Conservation (phyloP, 2,113 vertebrate genomes). For the Sorex araneus region DNA sequence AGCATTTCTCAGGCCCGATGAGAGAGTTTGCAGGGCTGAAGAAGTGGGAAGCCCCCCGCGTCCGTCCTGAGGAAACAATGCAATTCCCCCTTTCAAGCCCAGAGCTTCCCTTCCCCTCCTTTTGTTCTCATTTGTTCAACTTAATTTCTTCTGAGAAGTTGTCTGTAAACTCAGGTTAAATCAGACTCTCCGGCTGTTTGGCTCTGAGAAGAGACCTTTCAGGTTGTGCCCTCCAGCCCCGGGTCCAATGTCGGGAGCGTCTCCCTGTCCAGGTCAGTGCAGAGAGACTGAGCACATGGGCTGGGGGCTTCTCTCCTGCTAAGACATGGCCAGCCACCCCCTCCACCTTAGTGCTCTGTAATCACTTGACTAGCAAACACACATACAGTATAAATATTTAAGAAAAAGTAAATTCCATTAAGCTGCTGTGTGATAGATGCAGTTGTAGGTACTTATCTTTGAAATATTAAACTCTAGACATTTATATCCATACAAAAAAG, state of each 20-base stretch:
- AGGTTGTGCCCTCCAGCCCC: background rate
- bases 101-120: slow-evolving; percentile 52
- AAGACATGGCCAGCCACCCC: slow-evolving; percentile 68
- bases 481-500: slow-evolving; percentile 92
- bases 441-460: slow-evolving; percentile 91
- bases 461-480: slow-evolving; percentile 94
- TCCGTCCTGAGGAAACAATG: slow-evolving; percentile 81
- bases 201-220: slow-evolving; percentile 41
- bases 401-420: slow-evolving; percentile 94
- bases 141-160: slow-evolving; percentile 85
- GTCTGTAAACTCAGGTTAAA: slow-evolving; percentile 70
- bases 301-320: slow-evolving; percentile 8
- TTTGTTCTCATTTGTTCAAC: slow-evolving; percentile 84
- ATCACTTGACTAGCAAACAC: slow-evolving; percentile 89
- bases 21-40: slow-evolving; percentile 89
- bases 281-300: slow-evolving; percentile 63
- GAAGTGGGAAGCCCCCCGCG: slow-evolving; percentile 81
- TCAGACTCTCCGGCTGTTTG: slow-evolving; percentile 75
- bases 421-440: slow-evolving; percentile 90
- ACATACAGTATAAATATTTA: slow-evolving; percentile 92
- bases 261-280: slow-evolving; percentile 60
- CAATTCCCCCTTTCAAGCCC: slow-evolving; percentile 37
- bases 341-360: slow-evolving; percentile 79
- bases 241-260: background rate
- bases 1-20: slow-evolving; percentile 92